phyloP scores from a whole-genome alignment of 2,888 invertebrate species.

The Villa cingulata region DNA sequence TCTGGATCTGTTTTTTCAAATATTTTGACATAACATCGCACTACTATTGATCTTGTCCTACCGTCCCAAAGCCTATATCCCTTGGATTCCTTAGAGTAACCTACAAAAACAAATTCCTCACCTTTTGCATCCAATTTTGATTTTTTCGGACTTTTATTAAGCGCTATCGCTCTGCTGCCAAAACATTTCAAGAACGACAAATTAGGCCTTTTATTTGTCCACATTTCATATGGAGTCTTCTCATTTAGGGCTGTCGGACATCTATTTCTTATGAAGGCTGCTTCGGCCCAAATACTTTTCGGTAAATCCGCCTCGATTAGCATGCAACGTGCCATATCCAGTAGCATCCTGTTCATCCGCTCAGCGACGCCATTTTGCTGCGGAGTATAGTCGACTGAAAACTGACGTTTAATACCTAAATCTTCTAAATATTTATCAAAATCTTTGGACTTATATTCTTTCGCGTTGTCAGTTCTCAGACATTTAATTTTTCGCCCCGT shows the following conservation, averaged over 20 bases:
- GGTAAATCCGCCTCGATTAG: conserved; percentile 15
- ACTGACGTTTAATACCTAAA: conserved; percentile 17
- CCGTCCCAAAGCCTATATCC: too few species aligned
- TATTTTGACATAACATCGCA: too few species aligned
- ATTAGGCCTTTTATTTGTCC: too few species aligned
- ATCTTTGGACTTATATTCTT: conserved; percentile 15
- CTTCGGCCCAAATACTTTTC: conserved; percentile 20
- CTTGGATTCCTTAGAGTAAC: too few species aligned
- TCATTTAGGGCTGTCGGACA: too few species aligned
- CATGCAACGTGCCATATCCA: too few species aligned
- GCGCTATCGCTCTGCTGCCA: conserved; percentile 10
- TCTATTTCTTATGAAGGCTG: too few species aligned
- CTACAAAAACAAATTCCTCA: too few species aligned
- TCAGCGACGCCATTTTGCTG: conserved; percentile 21
- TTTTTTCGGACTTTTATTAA: conserved; percentile 8
- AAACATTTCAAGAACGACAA: not conserved
- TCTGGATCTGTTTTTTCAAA: too few species aligned
- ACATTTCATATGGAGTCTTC: too few species aligned
- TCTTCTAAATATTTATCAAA: conserved; percentile 12
- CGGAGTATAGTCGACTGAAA: conserved; percentile 14
- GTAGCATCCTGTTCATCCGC: too few species aligned
- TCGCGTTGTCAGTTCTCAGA: conserved; percentile 18
- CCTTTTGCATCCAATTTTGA: conserved; percentile 12
- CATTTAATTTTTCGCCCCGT: conserved; percentile 14
- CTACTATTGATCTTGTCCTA: too few species aligned